Evolutionary conservation across 1,140 invertebrate genomes (phyloP).

Genomic region (Psilanteris sp.): DNA sequence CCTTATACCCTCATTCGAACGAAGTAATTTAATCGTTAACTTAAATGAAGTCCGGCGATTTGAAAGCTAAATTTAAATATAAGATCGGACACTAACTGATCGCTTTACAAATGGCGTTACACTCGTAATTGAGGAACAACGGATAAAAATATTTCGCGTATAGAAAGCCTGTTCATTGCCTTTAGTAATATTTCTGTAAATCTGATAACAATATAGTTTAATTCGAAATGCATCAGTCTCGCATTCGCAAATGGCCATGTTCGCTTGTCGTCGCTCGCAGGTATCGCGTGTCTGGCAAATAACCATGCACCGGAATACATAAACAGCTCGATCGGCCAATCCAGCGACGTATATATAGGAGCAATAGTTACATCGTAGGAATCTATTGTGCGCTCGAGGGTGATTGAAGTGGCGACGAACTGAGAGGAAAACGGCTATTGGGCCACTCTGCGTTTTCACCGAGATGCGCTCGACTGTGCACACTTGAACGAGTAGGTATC

Average conservation of each 20-base stretch:
- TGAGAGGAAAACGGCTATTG: conserved; percentile 37
- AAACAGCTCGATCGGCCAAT: conserved; percentile 70
- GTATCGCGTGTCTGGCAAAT: conserved; percentile 69
- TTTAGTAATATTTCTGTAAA: conserved; percentile 20
- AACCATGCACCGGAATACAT: conserved; percentile 71
- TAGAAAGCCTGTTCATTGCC: too few species aligned
- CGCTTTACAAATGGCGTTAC: too few species aligned
- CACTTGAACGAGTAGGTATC: conserved; percentile 16
- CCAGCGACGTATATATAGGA: conserved; percentile 58
- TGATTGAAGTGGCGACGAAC: conserved; percentile 54
- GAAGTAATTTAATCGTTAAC: too few species aligned
- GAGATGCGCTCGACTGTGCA: conserved; percentile 23
- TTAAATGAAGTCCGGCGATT: too few species aligned
- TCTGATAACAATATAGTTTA: conserved; percentile 30
- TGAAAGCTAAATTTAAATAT: too few species aligned
- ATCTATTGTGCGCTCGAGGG: conserved; percentile 72
- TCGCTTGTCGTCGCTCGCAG: conserved; percentile 36
- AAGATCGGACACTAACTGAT: too few species aligned
- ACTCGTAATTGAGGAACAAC: too few species aligned
- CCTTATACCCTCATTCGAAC: too few species aligned
- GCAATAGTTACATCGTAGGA: conserved; percentile 68
- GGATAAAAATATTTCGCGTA: too few species aligned
- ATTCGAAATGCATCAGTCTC: conserved; percentile 36
- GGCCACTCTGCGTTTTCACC: conserved; percentile 46
- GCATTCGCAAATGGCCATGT: conserved; percentile 41